Evolutionary conservation across 2,113 vertebrate species (phyloP), one percentile per base, ranked within the genome.

Genomic region (Atractosteus spatula): DNA sequence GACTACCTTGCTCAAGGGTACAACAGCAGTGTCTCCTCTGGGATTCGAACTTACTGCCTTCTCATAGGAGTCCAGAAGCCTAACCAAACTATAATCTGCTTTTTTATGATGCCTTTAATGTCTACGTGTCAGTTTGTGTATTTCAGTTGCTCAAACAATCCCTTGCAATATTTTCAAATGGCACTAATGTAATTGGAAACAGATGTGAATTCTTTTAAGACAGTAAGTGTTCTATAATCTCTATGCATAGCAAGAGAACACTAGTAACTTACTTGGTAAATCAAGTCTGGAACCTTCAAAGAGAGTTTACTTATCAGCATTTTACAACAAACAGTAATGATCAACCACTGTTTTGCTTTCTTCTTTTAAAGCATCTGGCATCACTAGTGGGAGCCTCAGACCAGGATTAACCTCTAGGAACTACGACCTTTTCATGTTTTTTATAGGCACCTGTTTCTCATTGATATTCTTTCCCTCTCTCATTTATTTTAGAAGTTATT

Each of bases 371-470:
- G 63, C 29, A 29, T 29, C 29, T 29, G 17, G 71, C 47, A 75
- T 3, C 41, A 16, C 76, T 72, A 71, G 80, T 66, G 55, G 12
- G 51, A 51, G 68, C n/a, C 13, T 59, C 47, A 78, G 64, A 61
- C 66, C 62, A 44, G 47, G 69, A 79, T 79, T 66, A 55, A 82
- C 70, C 71, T 11, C 14, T 68, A 73, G 79, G 68, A 79, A 74
- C 54, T 79, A 55, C 42, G 63, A 70, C 74, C 69, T 76, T 77
- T 82, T 85, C 65, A 82, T 86, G 81, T 71, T 74, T 75, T 81
- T 75, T 73, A 72, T 70, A 81, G 64, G 76, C 79, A 83, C 76
- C 70, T 75, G 71, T 62, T 80, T 81, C 79, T 73, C 71, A 77
- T 77, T 61, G 66, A 44, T 74, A 67, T 73, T 80, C 67, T 16